Base-by-base conservation (phyloP, 2,888 invertebrate species). In the Gortyna flavago region DNA sequence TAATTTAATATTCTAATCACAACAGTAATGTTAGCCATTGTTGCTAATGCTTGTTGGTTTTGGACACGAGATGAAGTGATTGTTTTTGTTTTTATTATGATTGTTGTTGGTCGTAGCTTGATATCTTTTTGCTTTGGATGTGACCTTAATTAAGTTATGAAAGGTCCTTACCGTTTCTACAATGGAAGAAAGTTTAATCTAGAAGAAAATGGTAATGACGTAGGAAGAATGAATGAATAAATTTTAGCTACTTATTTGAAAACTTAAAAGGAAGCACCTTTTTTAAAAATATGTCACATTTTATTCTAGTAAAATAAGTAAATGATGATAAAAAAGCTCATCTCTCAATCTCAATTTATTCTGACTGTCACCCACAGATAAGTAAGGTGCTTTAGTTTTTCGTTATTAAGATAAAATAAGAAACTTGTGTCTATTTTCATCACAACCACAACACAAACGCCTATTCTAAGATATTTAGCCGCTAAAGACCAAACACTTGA, bases 1-100 rank as follows among this genome's bases (percentile, higher is more conserved):
- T 90, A 88, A 91, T 91, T 93, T 92, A 89, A 90, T 90, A 93
- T 93, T 93, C 91, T 90, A 91, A 93, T 92, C 91, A 86, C 81
- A 87, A 77, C 44, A 74, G 75, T 80, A 83, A 83, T 84, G 80
- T 81, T 83, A 75, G 80, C 82, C 75, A 75, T 77, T 84, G 84
- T 80, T 80, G 80, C 74, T 69, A 38, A 61, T 70, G 64, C 29
- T 68, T 77, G 71, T 75, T 77, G 77, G 65, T 75, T 84, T 77
- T 73, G 84, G 67, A 80, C 67, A 44, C 11, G 25, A 72, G 48
- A 85, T 83, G 38, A 85, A 86, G 84, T 41, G 35, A 72, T 83
- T 71, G 51, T 8, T 77, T 75, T 51, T 68, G 32, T 51, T 51
- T 41, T 25, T 54, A 38, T 66, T 82, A 70, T 54, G 61, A 57